A percentile compares a stretch with the other conserved stretches of the same genome.
These are phyloP conservation scores for Chironomus striatipennis DNA, from an alignment of 1,140 invertebrate species.

Conservation along the genomic window DNA sequence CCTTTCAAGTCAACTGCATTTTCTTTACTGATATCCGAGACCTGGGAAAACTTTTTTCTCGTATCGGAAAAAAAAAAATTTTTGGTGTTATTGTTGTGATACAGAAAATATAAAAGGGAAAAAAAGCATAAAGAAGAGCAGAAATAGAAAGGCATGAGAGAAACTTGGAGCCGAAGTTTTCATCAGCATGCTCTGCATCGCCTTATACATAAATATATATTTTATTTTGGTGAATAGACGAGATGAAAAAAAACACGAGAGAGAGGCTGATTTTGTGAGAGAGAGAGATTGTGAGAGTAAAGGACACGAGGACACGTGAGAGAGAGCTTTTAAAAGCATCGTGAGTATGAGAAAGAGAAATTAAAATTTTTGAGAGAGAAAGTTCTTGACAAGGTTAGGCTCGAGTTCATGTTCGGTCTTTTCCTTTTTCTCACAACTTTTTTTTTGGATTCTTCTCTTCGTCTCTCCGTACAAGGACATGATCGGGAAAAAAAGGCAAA, in stretches of 20 bases:
- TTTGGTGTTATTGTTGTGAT: conserved; percentile 16
- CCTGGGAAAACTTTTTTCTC: conserved; percentile 22
- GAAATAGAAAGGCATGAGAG: background rate
- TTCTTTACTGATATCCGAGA: conserved; percentile 20
- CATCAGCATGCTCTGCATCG: background rate
- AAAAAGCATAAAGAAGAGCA: background rate
- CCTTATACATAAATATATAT: background rate
- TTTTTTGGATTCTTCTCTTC: background rate
- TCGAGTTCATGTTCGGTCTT: no score
- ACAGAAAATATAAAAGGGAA: conserved; percentile 9
- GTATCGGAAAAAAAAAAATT: background rate
- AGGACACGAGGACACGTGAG: background rate
- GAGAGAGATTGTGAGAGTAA: background rate
- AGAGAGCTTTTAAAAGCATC: background rate
- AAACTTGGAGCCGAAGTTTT: background rate
- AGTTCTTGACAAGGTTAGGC: no score
- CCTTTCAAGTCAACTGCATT: background rate
- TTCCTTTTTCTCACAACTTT: background rate
- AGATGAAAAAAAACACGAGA: background rate
- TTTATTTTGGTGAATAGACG: background rate
- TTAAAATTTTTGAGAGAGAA: no score
- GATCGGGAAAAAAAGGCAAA: background rate
- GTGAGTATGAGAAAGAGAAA: no score
- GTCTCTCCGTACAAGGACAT: background rate
- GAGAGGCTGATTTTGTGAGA: background rate